These are phyloP conservation scores for Neodiprion fabricii DNA, from an alignment of 1,140 invertebrate species.

Conservation along the genomic window DNA sequence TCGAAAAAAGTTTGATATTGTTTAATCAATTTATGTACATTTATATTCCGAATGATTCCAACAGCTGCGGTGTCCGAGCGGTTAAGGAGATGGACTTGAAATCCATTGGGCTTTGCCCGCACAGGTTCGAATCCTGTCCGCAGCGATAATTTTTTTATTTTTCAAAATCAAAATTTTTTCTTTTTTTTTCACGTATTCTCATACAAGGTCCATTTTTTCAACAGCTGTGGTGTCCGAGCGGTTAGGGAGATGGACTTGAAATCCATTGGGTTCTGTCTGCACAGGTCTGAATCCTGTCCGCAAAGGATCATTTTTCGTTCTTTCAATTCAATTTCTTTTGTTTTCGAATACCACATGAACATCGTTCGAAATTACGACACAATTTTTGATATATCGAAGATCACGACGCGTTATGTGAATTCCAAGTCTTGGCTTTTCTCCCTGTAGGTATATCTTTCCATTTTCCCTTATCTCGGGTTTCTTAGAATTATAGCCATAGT, in stretches of 20 bases:
- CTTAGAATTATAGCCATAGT: no score
- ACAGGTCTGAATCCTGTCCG: slow-evolving; percentile 87
- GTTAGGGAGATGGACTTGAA: slow-evolving; percentile 84
- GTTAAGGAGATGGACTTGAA: slow-evolving; percentile 80
- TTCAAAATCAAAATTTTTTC: slow-evolving; percentile 43
- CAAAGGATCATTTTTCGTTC: slow-evolving; percentile 66
- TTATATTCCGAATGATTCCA: not conserved
- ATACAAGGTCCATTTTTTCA: slow-evolving; percentile 41
- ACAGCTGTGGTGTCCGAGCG: slow-evolving; percentile 70
- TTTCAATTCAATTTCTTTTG: slow-evolving; percentile 44
- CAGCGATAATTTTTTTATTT: slow-evolving; percentile 66
- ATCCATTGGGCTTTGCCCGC: slow-evolving; percentile 88
- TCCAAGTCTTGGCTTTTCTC: no score
- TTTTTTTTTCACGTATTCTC: slow-evolving; percentile 28
- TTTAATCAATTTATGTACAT: not conserved
- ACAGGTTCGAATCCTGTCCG: slow-evolving; percentile 90
- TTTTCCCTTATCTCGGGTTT: no score
- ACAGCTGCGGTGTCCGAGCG: slow-evolving; percentile 67
- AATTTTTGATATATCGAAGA: no score
- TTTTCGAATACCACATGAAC: slow-evolving; percentile 27
- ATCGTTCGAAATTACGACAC: no score
- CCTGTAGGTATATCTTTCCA: no score
- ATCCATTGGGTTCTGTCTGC: slow-evolving; percentile 80
- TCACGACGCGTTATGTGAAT: no score
- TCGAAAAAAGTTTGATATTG: not conserved